Evolutionary conservation across 2,888 invertebrate species (phyloP).

Genomic region (Scaptomyza caliginosa): DNA sequence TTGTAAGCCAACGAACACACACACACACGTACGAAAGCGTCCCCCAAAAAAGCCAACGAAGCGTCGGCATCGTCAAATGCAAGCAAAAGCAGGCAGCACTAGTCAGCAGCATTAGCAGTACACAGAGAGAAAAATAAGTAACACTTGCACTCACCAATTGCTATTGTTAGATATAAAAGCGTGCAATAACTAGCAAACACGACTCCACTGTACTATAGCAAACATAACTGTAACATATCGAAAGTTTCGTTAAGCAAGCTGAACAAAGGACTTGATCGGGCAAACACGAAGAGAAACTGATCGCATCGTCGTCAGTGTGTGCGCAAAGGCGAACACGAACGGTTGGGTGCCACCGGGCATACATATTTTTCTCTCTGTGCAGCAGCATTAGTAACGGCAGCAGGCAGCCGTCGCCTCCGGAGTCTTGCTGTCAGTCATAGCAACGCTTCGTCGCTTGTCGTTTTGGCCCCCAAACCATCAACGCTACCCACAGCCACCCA

Average conservation of each 20-base stretch:
- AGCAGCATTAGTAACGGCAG: slow-evolving; percentile 6
- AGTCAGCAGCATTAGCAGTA: not conserved
- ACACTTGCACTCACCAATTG: too few relatives aligned
- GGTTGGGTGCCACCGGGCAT: not conserved
- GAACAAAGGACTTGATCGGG: not conserved
- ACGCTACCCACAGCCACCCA: not conserved
- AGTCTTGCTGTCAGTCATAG: slow-evolving; percentile 59
- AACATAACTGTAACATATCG: not conserved
- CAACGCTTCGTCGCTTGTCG: slow-evolving; percentile 59
- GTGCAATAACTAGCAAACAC: not conserved
- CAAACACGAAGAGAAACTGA: not conserved
- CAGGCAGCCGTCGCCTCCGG: slow-evolving; percentile 24
- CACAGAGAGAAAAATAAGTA: not conserved
- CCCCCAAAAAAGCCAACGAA: slow-evolving; percentile 26
- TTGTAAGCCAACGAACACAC: slow-evolving; percentile 4
- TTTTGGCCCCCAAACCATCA: not conserved
- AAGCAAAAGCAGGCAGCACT: slow-evolving; percentile 38
- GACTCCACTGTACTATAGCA: not conserved
- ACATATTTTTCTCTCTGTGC: slow-evolving; percentile 6
- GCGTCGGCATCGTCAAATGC: slow-evolving; percentile 47
- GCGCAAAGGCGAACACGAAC: not conserved
- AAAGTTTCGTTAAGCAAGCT: not conserved
- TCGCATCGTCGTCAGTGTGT: not conserved
- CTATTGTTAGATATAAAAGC: too few relatives aligned
- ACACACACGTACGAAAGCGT: not conserved